Evolutionary conservation across 2,797 vertebrate genomes (phyloP).

Genomic region (Heteromormyrus szaboi): DNA sequence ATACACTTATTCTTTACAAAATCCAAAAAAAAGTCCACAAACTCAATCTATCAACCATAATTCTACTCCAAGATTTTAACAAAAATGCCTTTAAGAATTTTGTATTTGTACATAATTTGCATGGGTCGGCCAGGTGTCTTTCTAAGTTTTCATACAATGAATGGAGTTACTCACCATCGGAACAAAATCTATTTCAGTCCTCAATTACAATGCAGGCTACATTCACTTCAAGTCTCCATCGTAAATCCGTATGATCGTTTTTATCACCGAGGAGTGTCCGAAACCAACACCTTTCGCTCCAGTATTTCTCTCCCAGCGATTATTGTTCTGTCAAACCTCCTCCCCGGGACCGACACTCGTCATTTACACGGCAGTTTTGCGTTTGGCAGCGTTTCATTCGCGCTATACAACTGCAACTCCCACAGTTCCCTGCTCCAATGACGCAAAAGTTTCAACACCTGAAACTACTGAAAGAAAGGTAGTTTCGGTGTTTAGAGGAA

Average conservation of each 20-base stretch:
- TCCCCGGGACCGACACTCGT: conserved; percentile 56
- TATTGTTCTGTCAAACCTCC: conserved; percentile 34
- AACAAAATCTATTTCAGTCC: conserved; percentile 6
- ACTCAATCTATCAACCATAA: background rate
- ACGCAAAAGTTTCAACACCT: conserved; percentile 51
- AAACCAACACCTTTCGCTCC: conserved; percentile 27
- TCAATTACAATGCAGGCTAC: background rate
- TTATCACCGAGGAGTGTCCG: conserved; percentile 34
- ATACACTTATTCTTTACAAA: background rate
- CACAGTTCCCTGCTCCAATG: conserved; percentile 43
- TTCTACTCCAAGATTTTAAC: background rate
- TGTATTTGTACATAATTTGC: background rate
- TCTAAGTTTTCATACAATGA: background rate
- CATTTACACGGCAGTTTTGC: background rate
- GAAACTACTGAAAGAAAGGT: conserved; percentile 49
- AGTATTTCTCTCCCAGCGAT: background rate
- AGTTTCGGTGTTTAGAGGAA: conserved; percentile 51
- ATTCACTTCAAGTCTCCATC: background rate
- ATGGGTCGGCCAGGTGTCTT: background rate
- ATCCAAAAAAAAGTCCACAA: background rate
- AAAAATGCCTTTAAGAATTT: background rate
- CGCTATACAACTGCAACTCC: conserved; percentile 46
- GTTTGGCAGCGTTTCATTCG: background rate
- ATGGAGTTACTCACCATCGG: conserved; percentile 20
- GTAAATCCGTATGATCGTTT: conserved; percentile 15